Conservation (phyloP, 1,140 invertebrate genomes). For the Neomicropteryx cornuta region DNA sequence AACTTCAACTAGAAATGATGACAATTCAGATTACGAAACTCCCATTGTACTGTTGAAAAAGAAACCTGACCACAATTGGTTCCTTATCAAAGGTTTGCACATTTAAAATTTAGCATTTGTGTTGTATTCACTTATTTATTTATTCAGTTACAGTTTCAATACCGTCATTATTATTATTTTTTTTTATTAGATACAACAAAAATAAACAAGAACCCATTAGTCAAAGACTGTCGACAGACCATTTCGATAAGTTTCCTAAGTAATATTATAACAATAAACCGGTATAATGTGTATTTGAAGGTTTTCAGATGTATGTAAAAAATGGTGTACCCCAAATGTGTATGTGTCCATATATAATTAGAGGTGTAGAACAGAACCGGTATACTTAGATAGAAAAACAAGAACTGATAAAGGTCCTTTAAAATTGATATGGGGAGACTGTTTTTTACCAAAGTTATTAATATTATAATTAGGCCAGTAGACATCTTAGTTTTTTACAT, state of each 20-base stretch:
- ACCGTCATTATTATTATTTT: not conserved
- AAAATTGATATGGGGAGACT: no score
- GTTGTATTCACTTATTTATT: conserved; percentile 5
- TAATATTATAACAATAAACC: not conserved
- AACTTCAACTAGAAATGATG: conserved; percentile 23
- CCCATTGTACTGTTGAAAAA: conserved; percentile 43
- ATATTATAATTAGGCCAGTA: no score
- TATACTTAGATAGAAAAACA: no score
- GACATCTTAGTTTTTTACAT: no score
- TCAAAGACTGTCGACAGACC: not conserved
- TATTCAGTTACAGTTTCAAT: not conserved
- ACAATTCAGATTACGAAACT: conserved; percentile 30
- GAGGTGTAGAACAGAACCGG: no score
- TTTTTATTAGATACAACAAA: not conserved
- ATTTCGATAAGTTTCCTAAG: not conserved
- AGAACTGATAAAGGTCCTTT: no score
- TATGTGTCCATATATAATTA: no score
- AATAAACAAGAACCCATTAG: not conserved
- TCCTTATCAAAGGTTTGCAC: conserved; percentile 36
- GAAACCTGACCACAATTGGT: conserved; percentile 58
- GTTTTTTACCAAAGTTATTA: no score
- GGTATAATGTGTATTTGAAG: no score
- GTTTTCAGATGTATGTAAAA: no score
- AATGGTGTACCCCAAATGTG: no score
- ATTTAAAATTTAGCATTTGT: conserved; percentile 18